A percentile compares a stretch with the other conserved stretches of the same genome.
These are phyloP conservation scores for Whitmania pigra DNA, from an alignment of 1,140 invertebrate genomes.

Conservation along the genomic window DNA sequence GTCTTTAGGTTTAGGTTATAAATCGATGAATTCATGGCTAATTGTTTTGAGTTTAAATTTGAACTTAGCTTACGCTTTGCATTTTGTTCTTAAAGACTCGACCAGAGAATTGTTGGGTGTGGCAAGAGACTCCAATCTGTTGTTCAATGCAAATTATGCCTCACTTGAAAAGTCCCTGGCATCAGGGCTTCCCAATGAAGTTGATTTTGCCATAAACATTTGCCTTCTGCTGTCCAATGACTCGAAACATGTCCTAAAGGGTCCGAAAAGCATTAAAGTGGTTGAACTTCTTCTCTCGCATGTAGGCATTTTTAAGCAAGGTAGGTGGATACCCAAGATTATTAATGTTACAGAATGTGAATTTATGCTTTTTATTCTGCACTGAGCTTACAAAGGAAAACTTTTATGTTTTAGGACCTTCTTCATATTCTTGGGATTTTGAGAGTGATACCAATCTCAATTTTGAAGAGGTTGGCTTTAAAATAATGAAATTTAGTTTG, in stretches of 20 bases:
- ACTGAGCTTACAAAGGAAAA: not conserved
- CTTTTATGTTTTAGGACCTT: not conserved
- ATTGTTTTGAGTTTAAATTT: no score
- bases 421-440: not conserved
- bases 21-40: no score
- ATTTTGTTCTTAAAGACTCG: constrained; percentile 45
- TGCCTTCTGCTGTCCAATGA: constrained; percentile 88
- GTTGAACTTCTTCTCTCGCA: constrained; percentile 79
- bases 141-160: constrained; percentile 61
- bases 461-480: constrained; percentile 1
- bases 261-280: constrained; percentile 68
- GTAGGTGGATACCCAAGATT: constrained; percentile 46
- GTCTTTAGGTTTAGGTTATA: no score
- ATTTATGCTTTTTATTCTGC: constrained; percentile 7
- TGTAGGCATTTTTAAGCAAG: constrained; percentile 75
- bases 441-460: not conserved
- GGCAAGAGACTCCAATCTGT: constrained; percentile 57
- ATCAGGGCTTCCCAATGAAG: constrained; percentile 90
- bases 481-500: no score
- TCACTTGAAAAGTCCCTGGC: constrained; percentile 74
- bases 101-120: constrained; percentile 54
- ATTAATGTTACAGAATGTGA: not conserved
- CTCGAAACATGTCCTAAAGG: constrained; percentile 68
- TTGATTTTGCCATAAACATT: constrained; percentile 94
- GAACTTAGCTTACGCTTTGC: no score